Evolutionary conservation across 2,888 invertebrate species (phyloP), one percentile per base, ranked within the genome.

Genomic region (Idaea biselata): DNA sequence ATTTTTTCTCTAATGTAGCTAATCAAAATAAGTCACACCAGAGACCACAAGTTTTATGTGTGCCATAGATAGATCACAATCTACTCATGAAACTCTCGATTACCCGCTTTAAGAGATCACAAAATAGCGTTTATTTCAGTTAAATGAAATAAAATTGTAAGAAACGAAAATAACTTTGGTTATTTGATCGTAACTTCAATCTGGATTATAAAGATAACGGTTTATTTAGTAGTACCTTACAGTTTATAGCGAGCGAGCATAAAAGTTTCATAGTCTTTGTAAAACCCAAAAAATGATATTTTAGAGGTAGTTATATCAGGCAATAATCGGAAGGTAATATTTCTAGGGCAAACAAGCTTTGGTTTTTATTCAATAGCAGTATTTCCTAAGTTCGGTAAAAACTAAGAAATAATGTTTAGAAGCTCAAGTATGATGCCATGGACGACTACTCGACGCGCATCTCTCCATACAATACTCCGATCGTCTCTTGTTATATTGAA

Each of bases 161-260:
- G 44, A 11, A 44, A 14, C 44, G 44, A 44, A 44, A 44, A 44
- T 44, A 44, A 44, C 44, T 44, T 44, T 6, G 11, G 44, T 44
- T 44, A 44, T 44, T 44, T 44, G 44, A 44, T 44, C 44, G 44
- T 44, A 44, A 44, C 44, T 44, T 44, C 44, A 44, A 44, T 44
- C 44, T 44, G 44, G 44, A 44, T 44, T 44, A 44, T 44, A 44
- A 44, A 44, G 44, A 44, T 44, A 44, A 44, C 44, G 44, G 3
- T 44, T 44, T 44, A 6, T 44, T 44, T 44, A 44, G 44, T 44
- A 44, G 44, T 44, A 44, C 25, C 5, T 25, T n/a, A 3, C 44
- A 44, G 44, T 44, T 44, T 7, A 44, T 3, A 11, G 44, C 44
- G 44, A 11, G 3, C 11, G 44, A 14, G 14, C 44, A 44, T 44